Base-by-base conservation (phyloP, 2,797 vertebrate species). In the Anabacerthia variegaticeps region DNA sequence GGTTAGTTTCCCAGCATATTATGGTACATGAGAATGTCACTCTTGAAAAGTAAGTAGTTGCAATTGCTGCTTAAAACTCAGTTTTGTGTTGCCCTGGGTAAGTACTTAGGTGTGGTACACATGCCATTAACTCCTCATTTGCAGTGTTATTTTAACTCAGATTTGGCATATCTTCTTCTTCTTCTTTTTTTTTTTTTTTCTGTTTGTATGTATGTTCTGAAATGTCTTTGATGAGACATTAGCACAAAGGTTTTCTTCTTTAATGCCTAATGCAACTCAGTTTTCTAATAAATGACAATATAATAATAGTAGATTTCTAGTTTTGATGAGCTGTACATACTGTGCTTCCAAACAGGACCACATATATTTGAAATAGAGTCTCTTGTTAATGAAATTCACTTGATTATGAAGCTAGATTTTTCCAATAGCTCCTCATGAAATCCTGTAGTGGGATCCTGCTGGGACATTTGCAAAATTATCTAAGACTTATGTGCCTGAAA, bases 1-100 rank as follows among this genome's bases (percentile, higher is more conserved):
- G 2, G 0, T 34, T 65, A 23, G 4, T 9, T 81, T 7, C 20
- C 30, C 0, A 4, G 10, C 3, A 39, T 18, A 48, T 66, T 56
- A 18, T 82, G 27, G 5, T 48, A 16, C 2, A 34, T 26, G 11
- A 61, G 2, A 68, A 32, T 56, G 21, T 62, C 9, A 5, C 61
- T 94, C 27, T 49, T 78, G 26, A 78, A 74, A 8, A 76, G 3
- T 18, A 61, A 81, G 16, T 52, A 69, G 21, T 30, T 66, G 36
- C 9, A 78, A 14, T 22, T 74, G 21, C 17, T 27, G 9, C 11
- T 88, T 37, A 37, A 92, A 88, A 56, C 4, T 44, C 34, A 34
- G 10, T n/a, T 9, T 67, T 63, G 18, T 20, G 17, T 86, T 72
- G 15, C 3, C 10, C 12, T 81, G 34, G 39, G 44, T 49, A 73